Conservation (phyloP, 2,888 invertebrate species). For the Bembecia ichneumoniformis region DNA sequence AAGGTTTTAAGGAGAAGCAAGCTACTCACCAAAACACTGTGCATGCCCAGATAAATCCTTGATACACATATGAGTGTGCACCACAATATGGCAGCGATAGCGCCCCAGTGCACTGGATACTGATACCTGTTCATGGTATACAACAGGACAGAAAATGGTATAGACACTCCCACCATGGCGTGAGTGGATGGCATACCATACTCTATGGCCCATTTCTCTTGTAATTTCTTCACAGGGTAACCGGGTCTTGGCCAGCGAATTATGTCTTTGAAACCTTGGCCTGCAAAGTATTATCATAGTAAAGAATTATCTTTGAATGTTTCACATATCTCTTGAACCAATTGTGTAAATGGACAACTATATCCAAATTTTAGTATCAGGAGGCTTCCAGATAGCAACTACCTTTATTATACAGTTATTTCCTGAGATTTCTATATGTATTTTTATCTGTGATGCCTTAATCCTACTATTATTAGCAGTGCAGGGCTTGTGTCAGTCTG, state of each 20-base stretch:
- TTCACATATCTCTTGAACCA: no score
- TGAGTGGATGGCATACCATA: constrained; percentile 97
- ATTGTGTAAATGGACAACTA: no score
- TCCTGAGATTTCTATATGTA: no score
- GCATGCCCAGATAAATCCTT: constrained; percentile 93
- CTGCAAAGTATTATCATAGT: constrained; percentile 48
- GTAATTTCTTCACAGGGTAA: constrained; percentile 86
- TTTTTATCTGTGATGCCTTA: no score
- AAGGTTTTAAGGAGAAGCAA: neutral
- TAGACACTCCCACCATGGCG: constrained; percentile 90
- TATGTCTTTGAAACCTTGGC: constrained; percentile 91
- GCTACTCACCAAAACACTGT: constrained; percentile 83
- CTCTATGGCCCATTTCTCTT: constrained; percentile 90
- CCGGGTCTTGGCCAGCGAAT: constrained; percentile 89
- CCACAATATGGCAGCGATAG: constrained; percentile 75
- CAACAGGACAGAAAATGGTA: constrained; percentile 87
- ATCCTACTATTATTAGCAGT: no score
- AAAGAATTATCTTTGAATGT: no score
- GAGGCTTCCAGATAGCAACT: no score
- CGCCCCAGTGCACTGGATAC: constrained; percentile 75
- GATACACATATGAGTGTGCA: constrained; percentile 86
- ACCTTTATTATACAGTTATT: no score
- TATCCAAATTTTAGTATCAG: no score
- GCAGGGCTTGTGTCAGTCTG: no score
- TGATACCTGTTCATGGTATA: constrained; percentile 87